Evolutionary conservation across 1,140 invertebrate species (phyloP), one percentile per base, ranked within the genome.

Genomic region (Chironomus striatipennis): DNA sequence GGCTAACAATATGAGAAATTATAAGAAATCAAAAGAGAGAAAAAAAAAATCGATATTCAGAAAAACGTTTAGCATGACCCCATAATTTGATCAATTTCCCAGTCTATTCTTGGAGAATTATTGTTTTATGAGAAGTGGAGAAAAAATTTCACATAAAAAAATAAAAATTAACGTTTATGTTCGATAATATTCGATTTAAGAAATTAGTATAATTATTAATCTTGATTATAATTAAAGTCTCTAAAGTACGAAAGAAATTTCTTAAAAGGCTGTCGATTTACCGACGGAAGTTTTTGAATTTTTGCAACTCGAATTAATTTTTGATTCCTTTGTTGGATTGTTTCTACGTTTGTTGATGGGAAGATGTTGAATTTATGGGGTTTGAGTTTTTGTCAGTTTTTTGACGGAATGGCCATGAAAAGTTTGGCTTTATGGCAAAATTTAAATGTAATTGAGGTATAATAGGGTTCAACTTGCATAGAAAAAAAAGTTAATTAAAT

Each of bases 211-310:
- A 70, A 70, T 70, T 34, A 34, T 34, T 70, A 70, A 70, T 18
- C 15, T 15, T 21, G 64, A 67, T 67, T 17, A 67, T 67, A 6
- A 67, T 67, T n/a, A 8, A 67, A 67, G 64, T 67, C 64, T 67
- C n/a, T 17, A 17, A 17, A 2, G 7, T 57, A 57, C n/a, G 47
- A 57, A n/a, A 12, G 47, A 57, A 5, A n/a, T n/a, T 57, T n/a
- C n/a, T 57, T 2, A n/a, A 10, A 12, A 12, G 5, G 17, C 1
- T 10, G 18, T 70, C 65, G 20, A 70, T 70, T 70, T 70, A 70
- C 65, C 65, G 65, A 70, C 65, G 65, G 65, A 72, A 47, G 9
- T 47, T 20, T 74, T 70, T 73, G 12, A 73, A 47, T 74, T 73
- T 72, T 73, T 73, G 24, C 65, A 43, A 34, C 5, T 34, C 24